Evolutionary conservation across 1,140 invertebrate genomes (phyloP).

Genomic region (Hermatobates lingyangjiaoensis): DNA sequence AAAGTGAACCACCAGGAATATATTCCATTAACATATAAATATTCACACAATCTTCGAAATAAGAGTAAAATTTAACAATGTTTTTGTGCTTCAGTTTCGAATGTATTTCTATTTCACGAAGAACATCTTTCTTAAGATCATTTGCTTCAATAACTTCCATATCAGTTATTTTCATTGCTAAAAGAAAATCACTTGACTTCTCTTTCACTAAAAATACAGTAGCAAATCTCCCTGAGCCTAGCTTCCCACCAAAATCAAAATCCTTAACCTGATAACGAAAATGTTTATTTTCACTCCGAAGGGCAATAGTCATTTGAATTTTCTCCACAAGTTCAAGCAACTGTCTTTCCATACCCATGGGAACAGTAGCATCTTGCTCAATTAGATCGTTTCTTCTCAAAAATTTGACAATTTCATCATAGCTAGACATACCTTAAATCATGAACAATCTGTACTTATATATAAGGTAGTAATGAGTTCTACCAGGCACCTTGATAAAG

Average conservation of each 20-base stretch:
- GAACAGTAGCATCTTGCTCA: neutral
- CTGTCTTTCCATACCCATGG: neutral
- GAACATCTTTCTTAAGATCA: constrained; percentile 25
- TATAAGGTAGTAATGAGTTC: too few relatives aligned
- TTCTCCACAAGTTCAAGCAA: neutral
- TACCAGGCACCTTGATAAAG: too few relatives aligned
- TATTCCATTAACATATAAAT: constrained; percentile 88
- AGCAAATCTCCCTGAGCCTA: constrained; percentile 82
- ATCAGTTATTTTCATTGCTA: constrained; percentile 81
- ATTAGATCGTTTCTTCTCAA: too few relatives aligned
- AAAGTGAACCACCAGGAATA: constrained; percentile 77
- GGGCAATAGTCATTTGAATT: neutral
- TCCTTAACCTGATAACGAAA: constrained; percentile 2
- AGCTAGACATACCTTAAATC: too few relatives aligned
- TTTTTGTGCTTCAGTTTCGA: constrained; percentile 82
- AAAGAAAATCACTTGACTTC: constrained; percentile 57
- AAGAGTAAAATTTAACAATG: constrained; percentile 71
- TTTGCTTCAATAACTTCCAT: constrained; percentile 55
- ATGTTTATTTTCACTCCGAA: neutral
- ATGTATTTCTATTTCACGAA: constrained; percentile 91
- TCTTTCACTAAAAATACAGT: constrained; percentile 78
- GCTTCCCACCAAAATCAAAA: constrained; percentile 64
- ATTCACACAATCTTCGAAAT: constrained; percentile 74
- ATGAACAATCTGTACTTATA: too few relatives aligned
- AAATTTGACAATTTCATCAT: too few relatives aligned